Evolutionary conservation across 2,113 vertebrate genomes (phyloP), one percentile per base, ranked within the genome.

Genomic region (Hippocampus abdominalis): DNA sequence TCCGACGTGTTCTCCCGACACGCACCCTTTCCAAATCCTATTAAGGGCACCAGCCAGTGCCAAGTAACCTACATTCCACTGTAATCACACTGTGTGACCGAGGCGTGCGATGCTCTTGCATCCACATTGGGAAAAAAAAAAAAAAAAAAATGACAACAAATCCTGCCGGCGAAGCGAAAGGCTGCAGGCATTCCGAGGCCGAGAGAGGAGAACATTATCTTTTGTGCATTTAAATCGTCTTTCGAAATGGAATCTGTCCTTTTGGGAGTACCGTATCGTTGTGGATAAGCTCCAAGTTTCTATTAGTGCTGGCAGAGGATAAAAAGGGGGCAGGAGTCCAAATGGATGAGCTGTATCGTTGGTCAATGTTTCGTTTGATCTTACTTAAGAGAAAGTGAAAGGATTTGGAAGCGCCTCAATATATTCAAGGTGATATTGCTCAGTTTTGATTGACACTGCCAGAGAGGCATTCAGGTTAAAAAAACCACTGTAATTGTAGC

Each of bases 11-110:
- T 73, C 80, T 76, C 72, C 60, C 29, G 60, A 79, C 81, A 79
- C 32, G 16, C 81, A 70, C 56, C 76, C 76, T 36, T 62, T 73
- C 69, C 76, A 88, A 89, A 89, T 89, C 88, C 78, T 71, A 81
- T 89, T 86, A 89, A 73, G 70, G 21, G 49, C 16, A 48, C 57
- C 66, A 66, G 78, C 73, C 74, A 42, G 72, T 23, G 65, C 76
- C 77, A 84, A 81, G 85, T 85, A 89, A 86, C 86, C 84, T 83
- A 87, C 82, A 87, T 89, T 82, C 74, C 39, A 56, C 77, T 72
- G 77, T 81, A 83, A 80, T 79, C 84, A 73, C 75, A 73, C 40
- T 63, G 75, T 21, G 70, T 70, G 72, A 83, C 71, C 59, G 73
- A 84, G 70, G 71, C 64, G 20, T 39, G 79, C 32, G 18, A 71